Percentiles rank a stretch among this genome's conserved stretches.
Conservation (phyloP, 2,797 vertebrate genomes). For the Propithecus perrieri region DNA sequence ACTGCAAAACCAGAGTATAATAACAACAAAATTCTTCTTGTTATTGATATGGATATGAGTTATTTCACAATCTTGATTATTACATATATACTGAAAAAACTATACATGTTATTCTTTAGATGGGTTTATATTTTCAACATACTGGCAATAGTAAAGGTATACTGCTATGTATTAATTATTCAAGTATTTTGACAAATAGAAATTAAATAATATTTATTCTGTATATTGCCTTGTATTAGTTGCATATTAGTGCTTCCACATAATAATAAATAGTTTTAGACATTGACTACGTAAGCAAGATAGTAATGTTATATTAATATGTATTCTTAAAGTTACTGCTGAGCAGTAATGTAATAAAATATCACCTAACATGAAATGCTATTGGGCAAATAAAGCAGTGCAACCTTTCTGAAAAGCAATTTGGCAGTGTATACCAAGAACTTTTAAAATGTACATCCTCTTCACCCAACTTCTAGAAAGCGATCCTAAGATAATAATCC, state of each 20-base stretch:
- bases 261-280: slow-evolving; percentile 1
- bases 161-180: background rate
- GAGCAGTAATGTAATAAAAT: background rate
- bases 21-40: background rate
- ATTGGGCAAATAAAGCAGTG: background rate
- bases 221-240: slow-evolving; percentile 8
- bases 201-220: slow-evolving; percentile 7
- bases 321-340: background rate
- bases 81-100: slow-evolving; percentile 19
- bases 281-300: background rate
- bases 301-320: background rate
- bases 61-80: slow-evolving; percentile 18
- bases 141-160: background rate
- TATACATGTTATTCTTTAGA: background rate
- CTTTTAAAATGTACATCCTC: background rate
- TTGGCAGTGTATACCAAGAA: slow-evolving; percentile 1
- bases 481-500: background rate
- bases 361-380: background rate
- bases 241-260: background rate
- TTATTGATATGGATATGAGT: background rate
- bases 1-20: background rate
- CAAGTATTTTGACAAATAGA: slow-evolving; percentile 11
- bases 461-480: slow-evolving; percentile 10
- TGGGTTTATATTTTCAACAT: background rate
- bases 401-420: slow-evolving; percentile 2